Evolutionary conservation across 2,797 vertebrate species (phyloP), one percentile per base, ranked within the genome.

Genomic region (Galago senegalensis): DNA sequence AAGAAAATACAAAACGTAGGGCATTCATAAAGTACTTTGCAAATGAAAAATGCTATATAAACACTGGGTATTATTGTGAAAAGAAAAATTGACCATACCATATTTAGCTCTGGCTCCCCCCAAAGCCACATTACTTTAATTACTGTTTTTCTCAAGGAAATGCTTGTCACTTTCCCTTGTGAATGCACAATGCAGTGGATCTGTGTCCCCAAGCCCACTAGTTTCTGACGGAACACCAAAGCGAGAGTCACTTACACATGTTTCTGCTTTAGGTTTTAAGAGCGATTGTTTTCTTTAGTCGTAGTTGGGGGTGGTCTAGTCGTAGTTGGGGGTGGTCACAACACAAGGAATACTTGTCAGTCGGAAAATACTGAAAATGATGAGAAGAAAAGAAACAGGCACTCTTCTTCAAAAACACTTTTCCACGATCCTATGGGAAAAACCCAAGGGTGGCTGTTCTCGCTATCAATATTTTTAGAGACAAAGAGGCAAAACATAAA

Each of bases 311-410:
- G 34, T 90, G 11, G 79, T 95, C 43, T 87, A 37, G 58, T 72
- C n/a, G 31, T 84, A 60, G 65, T 63, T 90, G 34, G n/a, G 61
- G 53, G 34, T 90, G 13, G 79, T 95, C 43, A 63, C 18, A 9
- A 31, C 58, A 63, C 31, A 61, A 95, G 67, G 76, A 83, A 73
- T n/a, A 37, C 76, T 58, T 87, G 86, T 95, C 93, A 76, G 77
- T 97, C 63, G 75, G 95, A 91, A 96, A 97, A 97, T 95, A 93
- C 49, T 96, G 61, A 88, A 97, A 98, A 94, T 75, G 0, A 96
- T 14, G 91, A 87, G 91, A 56, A 80, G 7, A 75, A 90, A 85
- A 69, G 89, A 93, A 94, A 87, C 2, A 25, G 37, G 75, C 69
- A 37, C 27, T 67, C 34, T 88, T 61, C 65, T 63, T 79, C 96